Conservation (phyloP, 2,113 vertebrate species). For the Pionites leucogaster region DNA sequence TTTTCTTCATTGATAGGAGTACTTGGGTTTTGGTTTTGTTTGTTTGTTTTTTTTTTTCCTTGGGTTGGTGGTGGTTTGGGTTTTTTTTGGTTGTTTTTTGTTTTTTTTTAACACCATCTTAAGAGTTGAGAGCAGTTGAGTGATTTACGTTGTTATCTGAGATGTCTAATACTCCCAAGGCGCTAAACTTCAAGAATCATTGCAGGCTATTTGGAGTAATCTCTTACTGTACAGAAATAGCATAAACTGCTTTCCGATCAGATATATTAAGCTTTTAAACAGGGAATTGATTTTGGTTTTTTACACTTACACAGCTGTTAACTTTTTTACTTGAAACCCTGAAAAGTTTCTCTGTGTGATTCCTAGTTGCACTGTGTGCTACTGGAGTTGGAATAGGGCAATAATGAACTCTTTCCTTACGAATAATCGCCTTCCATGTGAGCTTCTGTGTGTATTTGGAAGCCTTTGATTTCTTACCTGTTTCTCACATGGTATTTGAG, state of each 20-base stretch:
- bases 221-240: neutral
- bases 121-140: neutral
- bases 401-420: neutral
- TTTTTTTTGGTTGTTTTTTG: neutral
- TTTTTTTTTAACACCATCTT: neutral
- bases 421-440: neutral
- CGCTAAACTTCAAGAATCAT: neutral
- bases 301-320: neutral
- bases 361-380: neutral
- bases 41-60: neutral
- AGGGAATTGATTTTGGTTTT: neutral
- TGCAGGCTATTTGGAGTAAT: neutral
- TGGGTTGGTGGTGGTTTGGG: neutral
- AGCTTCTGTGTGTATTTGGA: neutral
- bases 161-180: neutral
- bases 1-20: neutral
- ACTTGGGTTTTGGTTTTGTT: neutral
- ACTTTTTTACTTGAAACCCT: neutral
- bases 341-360: neutral
- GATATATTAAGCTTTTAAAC: neutral
- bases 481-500: neutral
- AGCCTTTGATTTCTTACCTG: neutral
- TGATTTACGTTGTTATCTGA: neutral
- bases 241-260: neutral
- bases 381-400: neutral